Evolutionary conservation across 2,888 invertebrate genomes (phyloP), one percentile per base, ranked within the genome.

Genomic region (Doris montereyensis): DNA sequence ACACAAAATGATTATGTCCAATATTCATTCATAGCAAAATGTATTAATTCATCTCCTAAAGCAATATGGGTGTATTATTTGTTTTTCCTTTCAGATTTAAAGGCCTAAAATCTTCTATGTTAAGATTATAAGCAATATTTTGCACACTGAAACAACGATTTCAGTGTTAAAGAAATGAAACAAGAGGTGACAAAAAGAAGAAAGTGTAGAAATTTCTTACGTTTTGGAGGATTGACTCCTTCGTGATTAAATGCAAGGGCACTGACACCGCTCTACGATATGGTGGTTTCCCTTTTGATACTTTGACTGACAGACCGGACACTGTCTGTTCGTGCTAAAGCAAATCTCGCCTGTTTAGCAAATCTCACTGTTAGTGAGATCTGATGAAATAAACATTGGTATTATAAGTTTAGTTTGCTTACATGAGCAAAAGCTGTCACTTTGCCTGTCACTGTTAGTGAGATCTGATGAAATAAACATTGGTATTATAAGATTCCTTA

Each of bases 201-300:
- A n/a, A n/a, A n/a, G n/a, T n/a, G n/a, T n/a, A n/a, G n/a, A 2
- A 67, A 21, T 17, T 35, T 28, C 80, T 76, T 83, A 89, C 88
- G 84, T 87, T 87, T 89, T 1, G 87, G 84, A 5, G 87, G 86
- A 34, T 81, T 72, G 5, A 83, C 72, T 24, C 87, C 77, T 87
- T 88, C 34, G 88, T 87, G 62, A 91, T 84, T 2, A 91, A 87
- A 82, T 91, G 91, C 73, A 90, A 86, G 2, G 97, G 97, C 17
- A 97, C 97, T 4, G 97, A 97, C 94, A 97, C 96, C 71, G 97
- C 97, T 81, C 97, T 93, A 92, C 97, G 97, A 92, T 97, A 98
- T 0, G 97, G 97, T 95, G 97, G 97, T 93, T 97, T 98, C 70
- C 95, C 95, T 77, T n/a, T 96, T 96, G 88, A 97, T 95, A 86